phyloP scores from a whole-genome alignment of 2,888 invertebrate genomes.

The Lepetodrilus schrolli region DNA sequence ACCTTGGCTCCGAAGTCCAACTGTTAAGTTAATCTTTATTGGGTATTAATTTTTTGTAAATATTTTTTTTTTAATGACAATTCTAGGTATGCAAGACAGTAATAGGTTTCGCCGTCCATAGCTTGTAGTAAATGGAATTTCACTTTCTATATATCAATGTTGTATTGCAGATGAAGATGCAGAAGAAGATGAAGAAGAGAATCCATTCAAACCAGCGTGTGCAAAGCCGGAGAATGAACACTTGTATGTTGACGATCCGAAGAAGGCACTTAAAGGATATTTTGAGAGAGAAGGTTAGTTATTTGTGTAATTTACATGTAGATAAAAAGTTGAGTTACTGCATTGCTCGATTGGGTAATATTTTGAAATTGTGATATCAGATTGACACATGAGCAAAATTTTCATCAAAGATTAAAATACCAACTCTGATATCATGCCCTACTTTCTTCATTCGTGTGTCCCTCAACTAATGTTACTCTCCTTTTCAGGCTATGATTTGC shows the following conservation, averaged over 20 bases:
- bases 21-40: no score
- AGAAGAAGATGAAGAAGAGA: constrained; percentile 61
- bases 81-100: no score
- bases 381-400: background rate
- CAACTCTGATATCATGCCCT: background rate
- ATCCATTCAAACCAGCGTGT: constrained; percentile 58
- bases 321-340: background rate
- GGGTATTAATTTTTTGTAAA: no score
- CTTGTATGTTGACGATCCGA: constrained; percentile 93
- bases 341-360: background rate
- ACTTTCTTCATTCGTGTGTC: no score
- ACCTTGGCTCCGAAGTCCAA: no score
- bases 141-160: no score
- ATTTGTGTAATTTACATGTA: background rate
- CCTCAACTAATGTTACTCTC: no score
- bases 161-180: constrained; percentile 63
- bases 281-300: constrained; percentile 90
- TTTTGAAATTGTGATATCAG: background rate
- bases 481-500: constrained; percentile 80
- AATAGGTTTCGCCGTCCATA: no score
- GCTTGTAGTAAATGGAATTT: no score
- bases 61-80: no score
- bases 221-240: constrained; percentile 82
- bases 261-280: constrained; percentile 93
- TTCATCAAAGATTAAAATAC: background rate